Evolutionary conservation across 2,888 invertebrate species (phyloP).

Genomic region (Pristionchus exspectatus): DNA sequence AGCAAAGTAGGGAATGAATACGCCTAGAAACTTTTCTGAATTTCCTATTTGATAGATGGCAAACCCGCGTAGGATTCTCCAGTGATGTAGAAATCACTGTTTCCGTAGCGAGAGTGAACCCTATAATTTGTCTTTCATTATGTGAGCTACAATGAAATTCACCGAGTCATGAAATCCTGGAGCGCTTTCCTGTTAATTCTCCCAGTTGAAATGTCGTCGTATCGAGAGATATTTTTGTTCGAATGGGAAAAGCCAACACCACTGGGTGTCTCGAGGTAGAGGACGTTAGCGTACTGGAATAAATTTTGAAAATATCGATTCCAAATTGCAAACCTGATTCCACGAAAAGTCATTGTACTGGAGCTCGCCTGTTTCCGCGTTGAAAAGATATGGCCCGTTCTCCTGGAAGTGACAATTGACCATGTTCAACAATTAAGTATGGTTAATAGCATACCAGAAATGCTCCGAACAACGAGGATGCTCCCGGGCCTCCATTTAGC

Average conservation of each 20-base stretch:
- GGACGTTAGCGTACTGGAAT: background rate
- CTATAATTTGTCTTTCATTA: background rate
- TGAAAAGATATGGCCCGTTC: background rate
- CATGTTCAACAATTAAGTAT: too few species aligned
- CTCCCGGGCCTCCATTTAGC: background rate
- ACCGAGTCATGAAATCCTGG: background rate
- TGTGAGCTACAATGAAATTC: background rate
- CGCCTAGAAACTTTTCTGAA: background rate
- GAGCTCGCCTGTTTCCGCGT: background rate
- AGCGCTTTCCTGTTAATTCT: background rate
- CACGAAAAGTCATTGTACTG: background rate
- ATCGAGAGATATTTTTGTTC: background rate
- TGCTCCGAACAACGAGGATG: background rate
- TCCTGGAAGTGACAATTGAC: too few species aligned
- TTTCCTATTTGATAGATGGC: background rate
- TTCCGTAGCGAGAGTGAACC: background rate
- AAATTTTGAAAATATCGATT: background rate
- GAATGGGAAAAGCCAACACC: background rate
- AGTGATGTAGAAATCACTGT: background rate
- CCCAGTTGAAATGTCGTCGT: background rate
- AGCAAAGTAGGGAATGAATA: background rate
- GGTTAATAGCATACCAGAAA: too few species aligned
- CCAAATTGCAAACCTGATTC: background rate
- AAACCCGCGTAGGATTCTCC: constrained; percentile 12
- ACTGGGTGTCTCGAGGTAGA: background rate